These are phyloP conservation scores for Alces alces DNA, from an alignment of 2,113 vertebrate species.

Conservation along the genomic window DNA sequence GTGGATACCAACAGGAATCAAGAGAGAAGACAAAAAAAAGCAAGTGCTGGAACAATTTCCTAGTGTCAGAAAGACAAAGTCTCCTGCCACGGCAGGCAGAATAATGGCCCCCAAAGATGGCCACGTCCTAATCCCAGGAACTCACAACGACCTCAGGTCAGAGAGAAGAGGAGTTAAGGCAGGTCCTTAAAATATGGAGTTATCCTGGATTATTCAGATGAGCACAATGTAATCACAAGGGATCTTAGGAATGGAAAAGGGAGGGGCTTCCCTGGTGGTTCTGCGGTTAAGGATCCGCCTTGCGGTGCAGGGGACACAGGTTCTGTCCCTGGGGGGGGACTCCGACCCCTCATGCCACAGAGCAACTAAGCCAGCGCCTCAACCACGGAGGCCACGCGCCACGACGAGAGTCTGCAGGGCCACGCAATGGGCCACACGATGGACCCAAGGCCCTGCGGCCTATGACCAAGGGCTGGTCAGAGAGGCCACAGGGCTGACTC, in stretches of 20 bases:
- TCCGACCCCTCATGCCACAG: background rate
- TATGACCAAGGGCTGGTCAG: rapidly evolving
- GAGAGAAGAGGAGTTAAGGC: background rate
- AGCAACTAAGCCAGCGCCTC: background rate
- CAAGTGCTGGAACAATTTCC: background rate
- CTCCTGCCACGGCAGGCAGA: background rate
- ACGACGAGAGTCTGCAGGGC: rapidly evolving
- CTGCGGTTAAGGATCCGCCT: background rate
- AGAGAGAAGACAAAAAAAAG: background rate
- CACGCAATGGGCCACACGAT: background rate
- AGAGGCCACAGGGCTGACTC: rapidly evolving
- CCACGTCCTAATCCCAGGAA: background rate
- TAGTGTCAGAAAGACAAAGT: background rate
- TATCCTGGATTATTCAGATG: background rate
- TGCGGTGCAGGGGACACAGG: background rate
- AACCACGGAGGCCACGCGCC: rapidly evolving
- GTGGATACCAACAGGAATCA: background rate
- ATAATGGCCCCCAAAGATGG: no score
- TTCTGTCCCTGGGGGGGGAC: background rate
- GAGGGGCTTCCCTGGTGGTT: background rate
- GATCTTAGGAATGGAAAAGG: background rate
- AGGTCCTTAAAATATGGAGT: background rate
- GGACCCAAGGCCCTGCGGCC: background rate
- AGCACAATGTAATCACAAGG: background rate
- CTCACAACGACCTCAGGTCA: background rate